Percentiles rank a stretch among this genome's conserved stretches.
phyloP scores from a whole-genome alignment of 2,888 invertebrate species.

The Syrphus vitripennis region DNA sequence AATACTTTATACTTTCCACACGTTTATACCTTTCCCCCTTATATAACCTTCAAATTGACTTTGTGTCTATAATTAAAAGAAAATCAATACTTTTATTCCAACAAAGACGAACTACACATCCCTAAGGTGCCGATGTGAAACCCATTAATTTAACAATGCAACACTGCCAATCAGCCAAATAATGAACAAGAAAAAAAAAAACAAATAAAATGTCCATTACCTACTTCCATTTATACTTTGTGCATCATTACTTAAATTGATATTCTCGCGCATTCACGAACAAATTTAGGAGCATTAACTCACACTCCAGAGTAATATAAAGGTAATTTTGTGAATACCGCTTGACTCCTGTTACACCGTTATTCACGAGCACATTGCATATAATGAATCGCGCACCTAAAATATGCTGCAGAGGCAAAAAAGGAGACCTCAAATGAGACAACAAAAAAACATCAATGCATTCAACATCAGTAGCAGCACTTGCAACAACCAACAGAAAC shows the following conservation, averaged over 20 bases:
- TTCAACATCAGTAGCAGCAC: not conserved
- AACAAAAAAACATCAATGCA: not conserved
- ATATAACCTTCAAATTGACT: not conserved
- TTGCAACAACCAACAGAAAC: not conserved
- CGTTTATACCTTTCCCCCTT: not conserved
- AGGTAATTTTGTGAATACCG: conserved; percentile 12
- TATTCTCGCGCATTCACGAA: conserved; percentile 46
- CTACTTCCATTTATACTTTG: not conserved
- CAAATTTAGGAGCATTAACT: conserved; percentile 50
- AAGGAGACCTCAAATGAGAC: not conserved
- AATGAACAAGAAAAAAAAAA: not conserved
- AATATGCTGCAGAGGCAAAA: not conserved
- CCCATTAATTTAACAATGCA: conserved; percentile 16
- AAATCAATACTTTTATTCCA: not conserved
- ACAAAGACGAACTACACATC: not conserved
- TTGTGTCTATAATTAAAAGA: not conserved
- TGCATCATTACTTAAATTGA: conserved; percentile 40
- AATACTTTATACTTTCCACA: not conserved
- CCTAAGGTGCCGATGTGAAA: not conserved
- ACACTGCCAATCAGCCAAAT: not conserved
- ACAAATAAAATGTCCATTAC: conserved; percentile 27
- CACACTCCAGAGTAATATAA: not conserved
- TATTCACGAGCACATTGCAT: not conserved
- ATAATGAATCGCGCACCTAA: too few species aligned
- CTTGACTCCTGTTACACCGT: conserved; percentile 2